phyloP scores from a whole-genome alignment of 2,888 invertebrate genomes.

The Leucophenga maculata region DNA sequence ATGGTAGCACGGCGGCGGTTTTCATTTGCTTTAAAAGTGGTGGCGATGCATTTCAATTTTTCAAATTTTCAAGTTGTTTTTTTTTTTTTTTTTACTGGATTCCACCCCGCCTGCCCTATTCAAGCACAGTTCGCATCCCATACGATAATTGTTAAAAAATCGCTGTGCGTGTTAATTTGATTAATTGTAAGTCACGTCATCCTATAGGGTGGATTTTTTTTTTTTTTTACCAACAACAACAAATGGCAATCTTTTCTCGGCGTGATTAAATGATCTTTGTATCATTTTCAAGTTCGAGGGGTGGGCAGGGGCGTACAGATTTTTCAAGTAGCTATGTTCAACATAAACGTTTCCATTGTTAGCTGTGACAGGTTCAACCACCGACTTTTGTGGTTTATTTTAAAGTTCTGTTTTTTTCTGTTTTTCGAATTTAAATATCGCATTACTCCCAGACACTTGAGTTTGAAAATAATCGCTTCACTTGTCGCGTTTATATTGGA shows the following conservation, averaged over 20 bases:
- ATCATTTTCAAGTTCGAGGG: background rate
- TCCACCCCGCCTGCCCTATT: background rate
- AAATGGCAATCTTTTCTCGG: constrained; percentile 1
- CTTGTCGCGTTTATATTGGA: background rate
- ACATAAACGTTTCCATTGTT: constrained; percentile 14
- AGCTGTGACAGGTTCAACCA: constrained; percentile 16
- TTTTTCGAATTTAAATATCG: constrained; percentile 61
- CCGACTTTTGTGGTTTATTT: constrained; percentile 3
- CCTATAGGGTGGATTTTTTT: constrained; percentile 41
- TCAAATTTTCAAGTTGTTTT: constrained; percentile 8
- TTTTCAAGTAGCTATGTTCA: constrained; percentile 10
- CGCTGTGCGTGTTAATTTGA: constrained; percentile 55
- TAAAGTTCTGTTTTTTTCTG: constrained; percentile 35
- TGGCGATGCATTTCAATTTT: constrained; percentile 19
- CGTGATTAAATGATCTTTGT: constrained; percentile 24
- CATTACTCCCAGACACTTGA: constrained; percentile 61
- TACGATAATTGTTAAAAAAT: constrained; percentile 19
- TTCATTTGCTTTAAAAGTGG: constrained; percentile 7
- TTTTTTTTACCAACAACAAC: constrained; percentile 2
- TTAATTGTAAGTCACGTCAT: constrained; percentile 62
- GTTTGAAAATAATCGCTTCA: background rate
- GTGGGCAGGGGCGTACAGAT: background rate
- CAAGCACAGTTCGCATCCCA: background rate
- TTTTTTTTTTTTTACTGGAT: background rate
- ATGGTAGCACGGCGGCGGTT: background rate